Conservation (phyloP, 1,140 invertebrate genomes). For the Danaus melanippus region DNA sequence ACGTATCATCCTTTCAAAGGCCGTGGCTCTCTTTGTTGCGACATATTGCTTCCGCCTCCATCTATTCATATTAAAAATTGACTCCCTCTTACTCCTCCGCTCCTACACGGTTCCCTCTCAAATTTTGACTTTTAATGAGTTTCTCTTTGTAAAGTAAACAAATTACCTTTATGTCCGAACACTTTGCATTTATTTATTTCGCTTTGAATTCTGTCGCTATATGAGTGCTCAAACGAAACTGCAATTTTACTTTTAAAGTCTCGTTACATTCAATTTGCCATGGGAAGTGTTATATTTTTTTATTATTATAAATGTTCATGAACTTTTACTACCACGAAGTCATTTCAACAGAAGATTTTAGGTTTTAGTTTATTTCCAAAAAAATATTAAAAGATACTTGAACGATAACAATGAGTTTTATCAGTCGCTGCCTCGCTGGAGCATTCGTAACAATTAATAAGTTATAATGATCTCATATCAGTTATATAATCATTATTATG, state of each 20-base stretch:
- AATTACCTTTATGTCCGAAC: constrained; percentile 19
- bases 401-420: too few relatives aligned
- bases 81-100: constrained; percentile 10
- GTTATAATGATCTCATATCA: too few relatives aligned
- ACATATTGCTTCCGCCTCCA: constrained; percentile 23
- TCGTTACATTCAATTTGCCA: constrained; percentile 13
- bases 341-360: background rate
- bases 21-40: constrained; percentile 8
- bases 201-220: constrained; percentile 9
- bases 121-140: constrained; percentile 29
- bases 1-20: background rate
- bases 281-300: constrained; percentile 10
- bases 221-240: constrained; percentile 4
- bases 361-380: background rate
- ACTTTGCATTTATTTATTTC: constrained; percentile 18
- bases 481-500: too few relatives aligned
- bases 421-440: too few relatives aligned
- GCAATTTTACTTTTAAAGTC: constrained; percentile 16
- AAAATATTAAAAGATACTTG: too few relatives aligned
- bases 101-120: constrained; percentile 9
- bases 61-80: constrained; percentile 28
- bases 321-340: too few relatives aligned
- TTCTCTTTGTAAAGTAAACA: constrained; percentile 29
- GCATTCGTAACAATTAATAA: too few relatives aligned
- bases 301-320: background rate